These are phyloP conservation scores for Betta splendens DNA, from an alignment of 2,797 vertebrate species.

Conservation along the genomic window DNA sequence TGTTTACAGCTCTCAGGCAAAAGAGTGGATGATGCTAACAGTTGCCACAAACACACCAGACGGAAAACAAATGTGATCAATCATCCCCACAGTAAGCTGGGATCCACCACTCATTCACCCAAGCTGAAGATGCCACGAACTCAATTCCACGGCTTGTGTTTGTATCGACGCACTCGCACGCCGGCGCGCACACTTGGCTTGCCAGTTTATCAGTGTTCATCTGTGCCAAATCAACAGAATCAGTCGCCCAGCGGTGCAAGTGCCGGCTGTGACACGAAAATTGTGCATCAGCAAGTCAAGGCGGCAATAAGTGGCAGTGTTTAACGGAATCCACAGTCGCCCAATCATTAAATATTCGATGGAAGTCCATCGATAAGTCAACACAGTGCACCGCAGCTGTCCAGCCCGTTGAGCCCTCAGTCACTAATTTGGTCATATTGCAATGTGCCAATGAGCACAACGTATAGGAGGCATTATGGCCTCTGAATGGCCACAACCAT, in stretches of 20 bases:
- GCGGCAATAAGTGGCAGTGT: conserved; percentile 26
- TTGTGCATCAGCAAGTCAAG: conserved; percentile 36
- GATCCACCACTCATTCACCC: conserved; percentile 12
- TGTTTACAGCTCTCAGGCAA: conserved; percentile 29
- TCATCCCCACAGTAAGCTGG: not conserved
- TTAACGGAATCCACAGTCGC: conserved; percentile 26
- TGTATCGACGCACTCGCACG: not conserved
- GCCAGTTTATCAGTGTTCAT: conserved; percentile 41
- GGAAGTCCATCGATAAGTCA: conserved; percentile 31
- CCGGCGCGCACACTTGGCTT: conserved; percentile 5
- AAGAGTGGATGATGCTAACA: conserved; percentile 11
- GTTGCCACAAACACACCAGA: not conserved
- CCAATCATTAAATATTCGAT: conserved; percentile 41
- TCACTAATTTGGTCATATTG: conserved; percentile 51
- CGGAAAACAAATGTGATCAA: conserved; percentile 1
- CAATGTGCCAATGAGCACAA: conserved; percentile 41
- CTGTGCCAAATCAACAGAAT: conserved; percentile 48
- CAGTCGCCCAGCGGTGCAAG: conserved; percentile 25
- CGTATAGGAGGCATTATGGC: conserved; percentile 43
- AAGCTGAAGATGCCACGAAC: conserved; percentile 8
- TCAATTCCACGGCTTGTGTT: conserved; percentile 7
- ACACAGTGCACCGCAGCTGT: not conserved
- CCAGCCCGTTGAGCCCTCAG: conserved; percentile 31
- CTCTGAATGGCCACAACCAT: conserved; percentile 57
- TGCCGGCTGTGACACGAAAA: conserved; percentile 31